Evolutionary conservation across 2,797 vertebrate species (phyloP), one percentile per base, ranked within the genome.

Genomic region (Enoplosus armatus): DNA sequence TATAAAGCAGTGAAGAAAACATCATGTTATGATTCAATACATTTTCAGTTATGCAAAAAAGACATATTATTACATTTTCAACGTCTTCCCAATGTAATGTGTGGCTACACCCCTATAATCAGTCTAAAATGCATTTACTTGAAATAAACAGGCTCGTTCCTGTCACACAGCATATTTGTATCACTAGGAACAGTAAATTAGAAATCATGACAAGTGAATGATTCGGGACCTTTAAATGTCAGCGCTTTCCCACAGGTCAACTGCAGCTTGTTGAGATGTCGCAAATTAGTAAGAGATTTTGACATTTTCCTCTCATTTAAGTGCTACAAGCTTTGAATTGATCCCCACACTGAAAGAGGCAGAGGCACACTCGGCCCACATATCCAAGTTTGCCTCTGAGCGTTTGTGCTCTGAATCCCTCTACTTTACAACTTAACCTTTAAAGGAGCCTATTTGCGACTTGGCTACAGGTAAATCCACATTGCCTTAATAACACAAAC

Each of bases 211-310:
- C 67, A 56, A 72, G 74, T 75, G 66, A 85, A 83, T 79, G 68
- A 83, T 84, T 68, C 1, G 4, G 26, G 73, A 87, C 80, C 75
- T 88, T 89, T 83, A 91, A 89, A 88, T 90, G 77, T 80, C 85
- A 90, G 27, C 0, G 9, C 54, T 76, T 77, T 72, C 69, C 71
- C 83, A 82, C 74, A 79, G 83, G 70, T 88, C 80, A 79, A 53
- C 48, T 60, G 60, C 41, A 66, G 63, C 53, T 85, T 70, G 74
- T 81, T 77, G 45, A 90, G 70, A 85, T 80, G 69, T 72, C 85
- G 73, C 69, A 79, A 84, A 90, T 89, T 67, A 85, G 56, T 51
- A 58, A 27, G 61, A 60, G 37, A 80, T 78, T 84, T 80, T 83
- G 83, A 90, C 87, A 87, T 80, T 89, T 85, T 60, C 37, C 41